Conservation (phyloP, 2,888 invertebrate genomes). For the Microplitis manilae region DNA sequence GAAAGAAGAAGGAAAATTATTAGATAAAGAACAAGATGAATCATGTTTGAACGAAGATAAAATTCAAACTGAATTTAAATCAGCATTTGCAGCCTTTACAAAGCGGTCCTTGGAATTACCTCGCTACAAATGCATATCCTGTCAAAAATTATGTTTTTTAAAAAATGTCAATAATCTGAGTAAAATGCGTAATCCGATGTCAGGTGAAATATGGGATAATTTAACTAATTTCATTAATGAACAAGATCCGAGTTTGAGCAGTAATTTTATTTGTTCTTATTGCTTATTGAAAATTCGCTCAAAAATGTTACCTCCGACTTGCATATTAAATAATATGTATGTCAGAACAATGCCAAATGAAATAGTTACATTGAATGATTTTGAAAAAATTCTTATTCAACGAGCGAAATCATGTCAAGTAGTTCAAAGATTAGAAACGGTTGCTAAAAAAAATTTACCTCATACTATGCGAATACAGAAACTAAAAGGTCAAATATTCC, state of each 20-base stretch:
- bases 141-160: constrained; percentile 49
- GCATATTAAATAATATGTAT: constrained; percentile 53
- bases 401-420: constrained; percentile 63
- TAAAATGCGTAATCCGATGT: constrained; percentile 43
- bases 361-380: constrained; percentile 52
- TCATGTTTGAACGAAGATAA: constrained; percentile 16
- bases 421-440: constrained; percentile 57
- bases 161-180: constrained; percentile 39
- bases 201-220: constrained; percentile 37
- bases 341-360: constrained; percentile 43
- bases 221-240: constrained; percentile 35
- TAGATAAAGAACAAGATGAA: background rate
- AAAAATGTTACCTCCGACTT: constrained; percentile 54
- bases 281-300: constrained; percentile 50
- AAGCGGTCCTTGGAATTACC: constrained; percentile 48
- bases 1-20: constrained; percentile 9
- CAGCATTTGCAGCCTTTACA: constrained; percentile 44
- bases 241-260: constrained; percentile 1
- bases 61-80: constrained; percentile 20
- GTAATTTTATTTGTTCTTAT: constrained; percentile 43
- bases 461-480: constrained; percentile 47
- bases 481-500: constrained; percentile 13
- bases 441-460: constrained; percentile 58
- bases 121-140: constrained; percentile 45
- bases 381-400: constrained; percentile 57